A percentile compares a stretch with the other conserved stretches of the same genome.
Conservation (phyloP, 2,113 vertebrate species). For the Megaceryle maxima region DNA sequence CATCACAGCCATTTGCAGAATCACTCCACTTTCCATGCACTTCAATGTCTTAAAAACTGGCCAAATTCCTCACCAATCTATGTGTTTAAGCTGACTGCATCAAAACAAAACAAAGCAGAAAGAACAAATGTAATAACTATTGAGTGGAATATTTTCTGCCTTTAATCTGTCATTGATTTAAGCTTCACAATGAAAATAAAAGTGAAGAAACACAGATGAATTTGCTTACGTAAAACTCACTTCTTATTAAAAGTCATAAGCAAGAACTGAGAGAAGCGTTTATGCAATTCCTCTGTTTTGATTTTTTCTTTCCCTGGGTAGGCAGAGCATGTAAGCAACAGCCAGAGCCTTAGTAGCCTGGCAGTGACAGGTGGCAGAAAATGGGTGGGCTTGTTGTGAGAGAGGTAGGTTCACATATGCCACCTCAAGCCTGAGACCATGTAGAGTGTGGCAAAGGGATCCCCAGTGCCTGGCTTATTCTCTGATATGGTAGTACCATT, state of each 20-base stretch:
- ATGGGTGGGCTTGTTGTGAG: no score
- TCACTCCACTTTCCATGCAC: neutral
- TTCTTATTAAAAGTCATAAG: neutral
- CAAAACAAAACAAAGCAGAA: neutral
- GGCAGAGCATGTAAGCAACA: neutral
- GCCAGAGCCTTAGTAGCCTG: neutral
- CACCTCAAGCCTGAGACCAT: neutral
- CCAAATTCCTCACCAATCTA: neutral
- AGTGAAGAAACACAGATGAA: constrained; percentile 10
- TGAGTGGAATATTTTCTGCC: constrained; percentile 27
- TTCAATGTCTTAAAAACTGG: neutral
- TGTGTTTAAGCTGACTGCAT: neutral
- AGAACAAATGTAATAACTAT: constrained; percentile 44
- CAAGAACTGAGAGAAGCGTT: neutral
- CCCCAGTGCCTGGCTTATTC: neutral
- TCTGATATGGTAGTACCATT: fast-evolving
- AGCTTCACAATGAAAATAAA: constrained; percentile 30
- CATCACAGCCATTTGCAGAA: neutral
- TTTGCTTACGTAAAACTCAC: constrained; percentile 24
- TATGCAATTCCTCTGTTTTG: neutral
- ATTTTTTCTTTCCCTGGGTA: neutral
- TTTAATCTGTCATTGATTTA: constrained; percentile 53
- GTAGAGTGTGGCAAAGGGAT: neutral
- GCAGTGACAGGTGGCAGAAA: neutral
- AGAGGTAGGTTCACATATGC: neutral